Conservation (phyloP, 2,113 vertebrate genomes). For the Salminus brasiliensis region DNA sequence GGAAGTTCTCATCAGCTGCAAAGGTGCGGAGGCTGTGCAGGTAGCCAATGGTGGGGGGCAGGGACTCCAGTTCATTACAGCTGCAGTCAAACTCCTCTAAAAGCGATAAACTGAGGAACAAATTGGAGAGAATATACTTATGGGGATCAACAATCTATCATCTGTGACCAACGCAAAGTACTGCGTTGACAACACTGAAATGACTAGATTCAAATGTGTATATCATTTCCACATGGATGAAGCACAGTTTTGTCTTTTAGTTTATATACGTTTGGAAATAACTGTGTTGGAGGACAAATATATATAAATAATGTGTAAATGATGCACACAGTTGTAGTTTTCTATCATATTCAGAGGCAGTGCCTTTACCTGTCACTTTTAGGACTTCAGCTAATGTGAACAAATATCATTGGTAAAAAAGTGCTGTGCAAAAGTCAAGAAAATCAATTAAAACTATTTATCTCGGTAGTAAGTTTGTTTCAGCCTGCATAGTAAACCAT, state of each 20-base stretch:
- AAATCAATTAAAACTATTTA: too few species aligned
- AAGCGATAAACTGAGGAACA: conserved; percentile 86
- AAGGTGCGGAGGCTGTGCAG: conserved; percentile 92
- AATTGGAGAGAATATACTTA: conserved; percentile 19
- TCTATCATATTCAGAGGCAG: too few species aligned
- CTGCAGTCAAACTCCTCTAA: conserved; percentile 98
- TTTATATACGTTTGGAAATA: background rate
- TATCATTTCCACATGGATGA: background rate
- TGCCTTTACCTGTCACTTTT: too few species aligned
- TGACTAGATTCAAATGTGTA: background rate
- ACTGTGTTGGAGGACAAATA: too few species aligned
- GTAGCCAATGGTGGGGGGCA: conserved; percentile 94
- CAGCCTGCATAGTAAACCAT: too few species aligned
- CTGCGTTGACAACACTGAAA: background rate
- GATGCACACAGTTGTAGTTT: too few species aligned
- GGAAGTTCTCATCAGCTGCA: conserved; percentile 97
- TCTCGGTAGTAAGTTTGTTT: too few species aligned
- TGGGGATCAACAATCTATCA: conserved; percentile 6
- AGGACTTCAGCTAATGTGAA: too few species aligned
- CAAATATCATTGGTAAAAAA: too few species aligned
- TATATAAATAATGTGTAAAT: too few species aligned
- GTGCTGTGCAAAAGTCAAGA: too few species aligned
- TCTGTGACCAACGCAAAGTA: background rate
- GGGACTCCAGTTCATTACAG: conserved; percentile 94
- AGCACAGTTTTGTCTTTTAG: background rate